Evolutionary conservation across 2,888 invertebrate genomes (phyloP).

Genomic region (Amaurobius ferox): DNA sequence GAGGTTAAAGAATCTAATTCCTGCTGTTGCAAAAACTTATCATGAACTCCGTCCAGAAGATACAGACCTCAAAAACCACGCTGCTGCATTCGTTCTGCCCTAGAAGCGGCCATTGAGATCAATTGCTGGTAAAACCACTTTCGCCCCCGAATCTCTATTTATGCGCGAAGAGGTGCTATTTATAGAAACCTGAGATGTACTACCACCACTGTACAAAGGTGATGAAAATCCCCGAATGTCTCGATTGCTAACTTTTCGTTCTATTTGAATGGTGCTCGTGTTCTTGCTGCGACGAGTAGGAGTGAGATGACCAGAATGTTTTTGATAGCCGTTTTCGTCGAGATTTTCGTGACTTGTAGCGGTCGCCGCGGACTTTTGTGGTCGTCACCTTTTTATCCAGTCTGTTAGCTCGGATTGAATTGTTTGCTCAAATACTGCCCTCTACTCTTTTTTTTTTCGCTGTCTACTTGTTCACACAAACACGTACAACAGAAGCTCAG

Average conservation of each 20-base stretch:
- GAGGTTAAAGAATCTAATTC: constrained; percentile 11
- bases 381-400: constrained; percentile 30
- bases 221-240: constrained; percentile 20
- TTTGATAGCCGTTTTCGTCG: not conserved
- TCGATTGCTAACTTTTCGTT: not conserved
- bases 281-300: not conserved
- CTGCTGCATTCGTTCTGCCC: constrained; percentile 15
- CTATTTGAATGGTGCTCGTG: not conserved
- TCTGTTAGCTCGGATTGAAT: constrained; percentile 36
- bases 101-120: constrained; percentile 45
- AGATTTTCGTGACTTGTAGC: constrained; percentile 2
- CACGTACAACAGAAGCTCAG: constrained; percentile 40
- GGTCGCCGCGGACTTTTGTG: constrained; percentile 31
- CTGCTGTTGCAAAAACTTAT: not conserved
- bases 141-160: constrained; percentile 43
- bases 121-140: constrained; percentile 61
- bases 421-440: constrained; percentile 67
- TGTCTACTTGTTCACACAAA: constrained; percentile 14
- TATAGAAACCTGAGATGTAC: constrained; percentile 36
- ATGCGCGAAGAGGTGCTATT: constrained; percentile 59
- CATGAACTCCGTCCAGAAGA: constrained; percentile 31
- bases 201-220: constrained; percentile 17
- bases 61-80: not conserved
- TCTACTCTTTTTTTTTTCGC: not conserved
- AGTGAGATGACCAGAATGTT: not conserved